Evolutionary conservation across 2,113 vertebrate genomes (phyloP).

Genomic region (Gymnobelideus leadbeateri): DNA sequence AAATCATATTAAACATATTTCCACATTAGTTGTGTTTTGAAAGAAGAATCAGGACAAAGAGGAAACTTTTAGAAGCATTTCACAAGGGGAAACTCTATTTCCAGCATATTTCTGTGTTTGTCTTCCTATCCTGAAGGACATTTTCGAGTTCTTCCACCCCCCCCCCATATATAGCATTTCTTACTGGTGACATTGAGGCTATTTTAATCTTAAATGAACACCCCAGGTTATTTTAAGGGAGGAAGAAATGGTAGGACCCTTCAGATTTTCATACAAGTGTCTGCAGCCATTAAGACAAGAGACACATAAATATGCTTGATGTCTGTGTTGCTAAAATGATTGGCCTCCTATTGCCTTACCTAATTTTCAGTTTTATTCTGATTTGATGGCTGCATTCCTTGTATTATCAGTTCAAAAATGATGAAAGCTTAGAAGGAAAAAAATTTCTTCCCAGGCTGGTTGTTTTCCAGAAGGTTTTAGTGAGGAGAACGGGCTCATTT

Average conservation of each 20-base stretch:
- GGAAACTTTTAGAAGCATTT: background rate
- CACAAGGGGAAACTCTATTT: constrained; percentile 16
- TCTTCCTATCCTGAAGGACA: background rate
- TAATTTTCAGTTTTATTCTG: constrained; percentile 54
- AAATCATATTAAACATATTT: too few species aligned
- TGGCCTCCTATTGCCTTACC: constrained; percentile 33
- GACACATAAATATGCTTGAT: constrained; percentile 1
- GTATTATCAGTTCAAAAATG: constrained; percentile 51
- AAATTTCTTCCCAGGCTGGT: constrained; percentile 18
- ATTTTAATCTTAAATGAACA: constrained; percentile 4
- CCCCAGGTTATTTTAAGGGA: background rate
- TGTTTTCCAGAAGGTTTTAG: constrained; percentile 52
- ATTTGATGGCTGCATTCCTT: constrained; percentile 34
- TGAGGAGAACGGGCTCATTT: constrained; percentile 23
- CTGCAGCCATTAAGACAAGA: constrained; percentile 18
- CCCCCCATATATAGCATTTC: background rate
- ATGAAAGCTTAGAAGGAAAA: constrained; percentile 45
- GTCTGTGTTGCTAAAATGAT: constrained; percentile 17
- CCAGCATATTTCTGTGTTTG: background rate
- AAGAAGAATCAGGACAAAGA: background rate
- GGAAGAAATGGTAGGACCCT: constrained; percentile 40
- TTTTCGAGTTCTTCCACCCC: background rate
- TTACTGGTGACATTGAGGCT: constrained; percentile 32
- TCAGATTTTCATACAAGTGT: constrained; percentile 55
- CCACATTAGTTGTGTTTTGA: too few species aligned